Evolutionary conservation across 2,113 vertebrate species (phyloP).

Genomic region (Rhinolophus ferrumequinum): DNA sequence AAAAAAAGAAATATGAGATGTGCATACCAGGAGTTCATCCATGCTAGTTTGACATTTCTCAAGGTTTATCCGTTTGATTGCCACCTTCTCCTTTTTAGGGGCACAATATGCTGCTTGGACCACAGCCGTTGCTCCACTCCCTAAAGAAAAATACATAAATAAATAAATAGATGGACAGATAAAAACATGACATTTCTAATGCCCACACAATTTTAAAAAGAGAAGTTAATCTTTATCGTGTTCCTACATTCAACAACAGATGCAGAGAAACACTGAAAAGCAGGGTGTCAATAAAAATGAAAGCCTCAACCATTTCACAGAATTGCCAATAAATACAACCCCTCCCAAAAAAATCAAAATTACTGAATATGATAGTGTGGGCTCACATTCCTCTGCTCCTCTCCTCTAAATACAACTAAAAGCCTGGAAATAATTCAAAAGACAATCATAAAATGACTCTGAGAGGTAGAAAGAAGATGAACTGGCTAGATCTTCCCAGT

Average conservation of each 20-base stretch:
- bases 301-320: not conserved
- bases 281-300: not conserved
- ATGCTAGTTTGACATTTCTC: constrained; percentile 99
- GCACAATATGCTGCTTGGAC: constrained; percentile 94
- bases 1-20: not conserved
- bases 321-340: not conserved
- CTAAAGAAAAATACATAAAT: constrained; percentile 76
- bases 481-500: not conserved
- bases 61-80: constrained; percentile 97
- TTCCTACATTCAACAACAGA: not conserved
- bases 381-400: not conserved
- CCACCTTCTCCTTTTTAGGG: constrained; percentile 96
- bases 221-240: not conserved
- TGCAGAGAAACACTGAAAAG: not conserved
- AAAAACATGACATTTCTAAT: constrained; percentile 33
- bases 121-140: constrained; percentile 93
- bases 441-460: not conserved
- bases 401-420: not conserved
- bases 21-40: constrained; percentile 96
- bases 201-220: not conserved
- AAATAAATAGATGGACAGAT: constrained; percentile 44
- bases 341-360: not conserved
- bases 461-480: not conserved
- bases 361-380: not conserved
- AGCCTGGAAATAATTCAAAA: not conserved